Evolutionary conservation across 1,140 invertebrate species (phyloP).

Genomic region (Zeugodacus cucurbitae): DNA sequence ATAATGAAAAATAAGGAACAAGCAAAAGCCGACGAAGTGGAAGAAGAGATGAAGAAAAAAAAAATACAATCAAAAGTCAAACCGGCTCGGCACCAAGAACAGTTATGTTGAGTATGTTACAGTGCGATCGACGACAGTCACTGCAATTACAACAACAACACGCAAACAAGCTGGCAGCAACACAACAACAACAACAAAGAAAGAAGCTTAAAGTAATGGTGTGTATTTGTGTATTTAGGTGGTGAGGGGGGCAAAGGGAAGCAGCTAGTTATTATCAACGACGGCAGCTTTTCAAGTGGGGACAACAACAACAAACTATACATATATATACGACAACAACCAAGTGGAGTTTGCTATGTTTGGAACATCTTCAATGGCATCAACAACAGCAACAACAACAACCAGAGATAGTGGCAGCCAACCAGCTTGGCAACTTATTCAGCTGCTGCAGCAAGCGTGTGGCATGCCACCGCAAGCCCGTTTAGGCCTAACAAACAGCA

Average conservation of each 20-base stretch:
- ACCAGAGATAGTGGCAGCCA: neutral
- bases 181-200: neutral
- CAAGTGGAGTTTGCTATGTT: neutral
- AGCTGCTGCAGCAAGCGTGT: neutral
- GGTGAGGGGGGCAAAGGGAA: neutral
- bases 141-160: conserved; percentile 19
- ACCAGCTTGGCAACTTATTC: neutral
- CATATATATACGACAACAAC: neutral
- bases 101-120: conserved; percentile 33
- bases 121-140: conserved; percentile 19
- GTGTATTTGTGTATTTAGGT: too few relatives aligned
- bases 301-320: neutral
- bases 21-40: neutral
- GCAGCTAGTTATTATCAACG: neutral
- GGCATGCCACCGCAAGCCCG: too few relatives aligned
- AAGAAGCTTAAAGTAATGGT: neutral
- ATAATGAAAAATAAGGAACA: neutral
- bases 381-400: neutral
- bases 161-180: neutral
- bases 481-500: neutral
- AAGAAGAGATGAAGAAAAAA: neutral
- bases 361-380: neutral
- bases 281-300: neutral
- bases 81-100: neutral
- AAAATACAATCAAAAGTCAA: conserved; percentile 1